phyloP scores from a whole-genome alignment of 2,888 invertebrate species.

The Palloptera scutellata region DNA sequence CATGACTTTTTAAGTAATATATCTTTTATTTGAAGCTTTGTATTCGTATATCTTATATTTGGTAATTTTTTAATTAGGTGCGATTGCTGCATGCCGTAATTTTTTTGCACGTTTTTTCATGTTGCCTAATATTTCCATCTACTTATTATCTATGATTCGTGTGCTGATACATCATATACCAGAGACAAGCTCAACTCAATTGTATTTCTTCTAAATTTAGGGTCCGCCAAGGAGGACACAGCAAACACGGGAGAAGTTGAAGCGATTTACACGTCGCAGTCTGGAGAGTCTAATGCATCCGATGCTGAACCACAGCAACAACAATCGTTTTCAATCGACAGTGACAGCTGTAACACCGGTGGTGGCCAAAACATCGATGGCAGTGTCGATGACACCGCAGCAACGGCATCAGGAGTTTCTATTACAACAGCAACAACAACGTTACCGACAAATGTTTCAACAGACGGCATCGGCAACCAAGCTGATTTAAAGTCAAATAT shows the following conservation, averaged over 20 bases:
- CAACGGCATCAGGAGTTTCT: slow-evolving; percentile 49
- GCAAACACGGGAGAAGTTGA: slow-evolving; percentile 56
- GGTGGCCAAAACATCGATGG: slow-evolving; percentile 13
- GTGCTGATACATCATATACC: too few species aligned
- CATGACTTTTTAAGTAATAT: too few species aligned
- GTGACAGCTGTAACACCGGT: slow-evolving; percentile 31
- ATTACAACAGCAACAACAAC: slow-evolving; percentile 51
- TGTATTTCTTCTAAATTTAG: slow-evolving; percentile 41
- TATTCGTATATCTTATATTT: too few species aligned
- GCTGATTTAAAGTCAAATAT: background rate
- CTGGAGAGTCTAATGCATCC: slow-evolving; percentile 51
- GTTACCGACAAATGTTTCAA: slow-evolving; percentile 52
- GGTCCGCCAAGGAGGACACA: slow-evolving; percentile 48
- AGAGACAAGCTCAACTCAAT: background rate
- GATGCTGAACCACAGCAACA: slow-evolving; percentile 38
- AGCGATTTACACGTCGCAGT: slow-evolving; percentile 53
- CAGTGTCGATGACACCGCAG: slow-evolving; percentile 44
- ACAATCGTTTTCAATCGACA: slow-evolving; percentile 41
- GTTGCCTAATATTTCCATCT: too few species aligned
- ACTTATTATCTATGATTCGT: too few species aligned
- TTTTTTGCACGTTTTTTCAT: too few species aligned
- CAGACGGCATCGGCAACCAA: slow-evolving; percentile 50
- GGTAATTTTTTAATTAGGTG: too few species aligned
- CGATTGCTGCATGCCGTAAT: too few species aligned
- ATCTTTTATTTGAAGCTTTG: too few species aligned